Percentiles rank a stretch among this genome's conserved stretches.
Evolutionary conservation across 2,797 vertebrate genomes (phyloP).

Genomic region (Silurus aristotelis): DNA sequence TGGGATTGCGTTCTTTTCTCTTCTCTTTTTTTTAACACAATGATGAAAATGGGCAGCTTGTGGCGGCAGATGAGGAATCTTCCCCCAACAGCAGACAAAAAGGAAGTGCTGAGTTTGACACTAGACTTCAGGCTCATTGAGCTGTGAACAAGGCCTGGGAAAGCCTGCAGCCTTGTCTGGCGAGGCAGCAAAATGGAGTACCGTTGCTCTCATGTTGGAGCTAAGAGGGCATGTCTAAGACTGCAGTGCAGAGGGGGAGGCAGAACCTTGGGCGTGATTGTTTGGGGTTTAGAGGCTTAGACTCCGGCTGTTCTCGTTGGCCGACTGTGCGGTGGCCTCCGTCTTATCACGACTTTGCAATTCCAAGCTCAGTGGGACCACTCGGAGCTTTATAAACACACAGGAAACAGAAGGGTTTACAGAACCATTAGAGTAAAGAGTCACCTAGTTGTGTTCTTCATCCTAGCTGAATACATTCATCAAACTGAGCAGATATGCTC

Average conservation of each 20-base stretch:
- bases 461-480: background rate
- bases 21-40: background rate
- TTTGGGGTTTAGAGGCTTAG: conserved; percentile 5
- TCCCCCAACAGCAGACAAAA: conserved; percentile 34
- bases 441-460: background rate
- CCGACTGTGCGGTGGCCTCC: conserved; percentile 7
- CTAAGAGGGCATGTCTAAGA: conserved; percentile 35
- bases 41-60: conserved; percentile 15
- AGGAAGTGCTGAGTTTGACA: conserved; percentile 39
- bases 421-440: background rate
- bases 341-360: conserved; percentile 29
- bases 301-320: conserved; percentile 28
- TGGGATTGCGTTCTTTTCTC: background rate
- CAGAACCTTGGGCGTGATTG: conserved; percentile 8
- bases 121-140: conserved; percentile 33
- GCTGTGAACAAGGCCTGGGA: conserved; percentile 34
- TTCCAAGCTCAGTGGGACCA: conserved; percentile 29
- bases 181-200: conserved; percentile 36
- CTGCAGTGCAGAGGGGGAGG: conserved; percentile 20
- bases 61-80: background rate
- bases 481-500: background rate
- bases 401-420: background rate
- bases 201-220: conserved; percentile 10
- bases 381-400: conserved; percentile 14
- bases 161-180: conserved; percentile 32